Percentiles rank a stretch among this genome's conserved stretches.
These are phyloP conservation scores for Leucophenga maculata DNA, from an alignment of 2,888 invertebrate genomes.

Conservation along the genomic window DNA sequence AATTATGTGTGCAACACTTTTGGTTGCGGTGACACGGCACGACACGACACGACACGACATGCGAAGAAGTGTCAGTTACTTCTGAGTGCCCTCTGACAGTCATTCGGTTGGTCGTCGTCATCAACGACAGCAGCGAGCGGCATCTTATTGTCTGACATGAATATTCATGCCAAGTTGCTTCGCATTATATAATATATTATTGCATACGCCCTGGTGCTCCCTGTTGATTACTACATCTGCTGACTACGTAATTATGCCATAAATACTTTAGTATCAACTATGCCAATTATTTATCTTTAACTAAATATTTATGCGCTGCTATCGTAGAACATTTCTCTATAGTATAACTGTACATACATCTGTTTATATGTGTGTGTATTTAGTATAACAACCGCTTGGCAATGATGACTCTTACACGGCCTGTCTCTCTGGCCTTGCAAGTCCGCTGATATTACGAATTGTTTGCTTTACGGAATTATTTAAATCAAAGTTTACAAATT, in stretches of 20 bases:
- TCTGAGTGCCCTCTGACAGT: too few relatives aligned
- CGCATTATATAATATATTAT: too few relatives aligned
- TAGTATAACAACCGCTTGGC: neutral
- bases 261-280: constrained; percentile 8
- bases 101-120: neutral
- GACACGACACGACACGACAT: too few relatives aligned
- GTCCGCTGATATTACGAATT: neutral
- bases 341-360: neutral
- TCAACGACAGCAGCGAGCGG: neutral
- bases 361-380: neutral
- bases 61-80: too few relatives aligned
- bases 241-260: constrained; percentile 3
- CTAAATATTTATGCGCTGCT: neutral
- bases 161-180: too few relatives aligned
- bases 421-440: neutral
- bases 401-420: neutral
- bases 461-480: neutral
- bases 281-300: constrained; percentile 11
- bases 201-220: neutral
- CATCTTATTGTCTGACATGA: neutral
- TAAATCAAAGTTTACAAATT: constrained; percentile 1
- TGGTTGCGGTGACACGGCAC: too few relatives aligned
- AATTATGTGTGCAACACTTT: too few relatives aligned
- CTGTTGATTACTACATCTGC: neutral
- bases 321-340: neutral